These are phyloP conservation scores for Drosophila dives DNA, from an alignment of 2,888 invertebrate species.

Conservation along the genomic window DNA sequence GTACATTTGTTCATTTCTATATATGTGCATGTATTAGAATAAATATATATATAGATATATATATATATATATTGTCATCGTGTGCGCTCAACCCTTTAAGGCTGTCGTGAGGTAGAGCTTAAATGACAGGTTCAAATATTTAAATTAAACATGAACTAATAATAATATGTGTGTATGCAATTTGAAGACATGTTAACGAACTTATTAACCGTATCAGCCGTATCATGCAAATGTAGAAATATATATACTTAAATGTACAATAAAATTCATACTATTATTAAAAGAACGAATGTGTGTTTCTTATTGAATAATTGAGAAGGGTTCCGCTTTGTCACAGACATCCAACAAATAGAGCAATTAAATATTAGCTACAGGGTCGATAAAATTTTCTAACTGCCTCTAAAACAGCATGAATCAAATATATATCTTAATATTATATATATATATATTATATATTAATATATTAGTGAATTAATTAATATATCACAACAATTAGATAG, in stretches of 20 bases:
- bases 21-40: neutral
- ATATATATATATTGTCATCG: neutral
- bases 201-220: constrained; percentile 65
- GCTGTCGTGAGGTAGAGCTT: constrained; percentile 21
- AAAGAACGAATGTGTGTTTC: neutral
- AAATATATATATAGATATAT: neutral
- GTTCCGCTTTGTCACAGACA: neutral
- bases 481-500: neutral
- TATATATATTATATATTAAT: too few species aligned
- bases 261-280: constrained; percentile 20
- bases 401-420: neutral
- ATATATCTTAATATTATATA: too few species aligned
- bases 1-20: neutral
- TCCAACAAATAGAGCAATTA: constrained; percentile 41
- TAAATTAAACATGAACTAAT: constrained; percentile 46
- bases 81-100: constrained; percentile 48
- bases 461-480: neutral
- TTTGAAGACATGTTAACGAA: constrained; percentile 75
- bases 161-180: constrained; percentile 36
- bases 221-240: constrained; percentile 39
- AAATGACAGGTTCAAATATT: constrained; percentile 50
- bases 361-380: neutral
- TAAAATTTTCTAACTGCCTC: neutral
- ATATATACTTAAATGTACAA: constrained; percentile 8
- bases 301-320: constrained; percentile 9